Evolutionary conservation across 2,797 vertebrate genomes (phyloP).

Genomic region (Allochrocebus solatus): DNA sequence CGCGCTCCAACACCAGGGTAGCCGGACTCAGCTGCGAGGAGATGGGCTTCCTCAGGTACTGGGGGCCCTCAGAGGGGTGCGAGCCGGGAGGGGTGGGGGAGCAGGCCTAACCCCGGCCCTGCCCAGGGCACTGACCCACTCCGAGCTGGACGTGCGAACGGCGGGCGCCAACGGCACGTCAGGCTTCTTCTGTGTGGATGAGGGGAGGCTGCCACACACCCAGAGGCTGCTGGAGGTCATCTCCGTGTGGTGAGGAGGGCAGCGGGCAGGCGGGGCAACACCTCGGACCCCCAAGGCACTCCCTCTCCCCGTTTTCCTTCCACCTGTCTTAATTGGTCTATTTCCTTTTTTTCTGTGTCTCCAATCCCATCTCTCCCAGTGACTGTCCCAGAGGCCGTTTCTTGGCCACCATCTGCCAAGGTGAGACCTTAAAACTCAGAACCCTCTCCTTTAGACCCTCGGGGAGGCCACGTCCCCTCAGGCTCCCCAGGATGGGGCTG

Average conservation of each 20-base stretch:
- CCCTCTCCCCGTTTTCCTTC: not conserved
- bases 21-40: constrained; percentile 93
- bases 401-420: constrained; percentile 91
- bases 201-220: constrained; percentile 87
- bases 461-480: accelerated
- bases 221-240: constrained; percentile 91
- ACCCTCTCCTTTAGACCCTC: not conserved
- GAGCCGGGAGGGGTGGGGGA: not conserved
- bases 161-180: constrained; percentile 85
- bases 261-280: not conserved
- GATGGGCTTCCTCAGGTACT: constrained; percentile 92
- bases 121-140: constrained; percentile 88
- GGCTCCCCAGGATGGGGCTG: accelerated
- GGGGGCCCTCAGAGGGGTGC: not conserved
- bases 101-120: constrained; percentile 15
- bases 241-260: constrained; percentile 89
- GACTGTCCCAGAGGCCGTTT: constrained; percentile 91
- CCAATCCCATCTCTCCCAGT: constrained; percentile 78
- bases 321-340: not conserved
- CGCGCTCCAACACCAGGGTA: constrained; percentile 87
- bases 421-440: constrained; percentile 79
- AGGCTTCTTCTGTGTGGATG: constrained; percentile 91
- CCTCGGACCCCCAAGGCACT: accelerated
- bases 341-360: not conserved
- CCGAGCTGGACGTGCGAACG: constrained; percentile 83